Percentiles rank a stretch among this genome's conserved stretches.
Evolutionary conservation across 2,113 vertebrate species (phyloP).

Genomic region (Montifringilla adamsi): DNA sequence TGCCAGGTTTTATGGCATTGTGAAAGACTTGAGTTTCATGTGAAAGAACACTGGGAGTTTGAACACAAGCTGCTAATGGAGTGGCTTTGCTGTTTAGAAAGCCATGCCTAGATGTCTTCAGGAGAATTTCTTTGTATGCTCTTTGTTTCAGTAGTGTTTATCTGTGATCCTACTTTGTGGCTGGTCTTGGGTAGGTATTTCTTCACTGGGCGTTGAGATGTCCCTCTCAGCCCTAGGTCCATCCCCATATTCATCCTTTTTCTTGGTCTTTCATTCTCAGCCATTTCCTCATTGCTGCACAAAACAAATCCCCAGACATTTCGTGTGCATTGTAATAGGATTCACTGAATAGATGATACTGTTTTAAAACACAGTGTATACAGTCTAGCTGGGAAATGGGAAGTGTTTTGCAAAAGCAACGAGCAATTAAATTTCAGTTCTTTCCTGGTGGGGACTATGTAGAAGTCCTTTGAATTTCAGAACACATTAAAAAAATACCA

Average conservation of each 20-base stretch:
- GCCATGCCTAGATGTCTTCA: neutral
- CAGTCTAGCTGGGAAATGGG: neutral
- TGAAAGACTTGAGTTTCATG: neutral
- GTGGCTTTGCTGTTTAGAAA: neutral
- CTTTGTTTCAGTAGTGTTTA: neutral
- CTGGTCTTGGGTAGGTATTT: neutral
- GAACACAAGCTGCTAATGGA: neutral
- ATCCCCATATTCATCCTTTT: neutral
- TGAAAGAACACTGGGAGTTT: neutral
- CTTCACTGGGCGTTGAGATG: neutral
- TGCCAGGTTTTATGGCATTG: neutral
- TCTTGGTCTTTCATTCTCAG: neutral
- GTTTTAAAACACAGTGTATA: neutral
- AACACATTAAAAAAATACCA: constrained; percentile 28
- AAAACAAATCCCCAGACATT: neutral
- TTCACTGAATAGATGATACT: neutral
- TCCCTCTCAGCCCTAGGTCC: neutral
- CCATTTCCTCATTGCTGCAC: neutral
- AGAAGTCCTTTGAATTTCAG: constrained; percentile 36
- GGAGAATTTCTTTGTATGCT: neutral
- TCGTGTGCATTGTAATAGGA: neutral
- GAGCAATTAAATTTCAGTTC: neutral
- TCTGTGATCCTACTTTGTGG: neutral
- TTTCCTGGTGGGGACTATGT: constrained; percentile 2
- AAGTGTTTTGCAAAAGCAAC: neutral